These are phyloP conservation scores for Falco rusticolus DNA, from an alignment of 2,797 vertebrate genomes.

Conservation along the genomic window DNA sequence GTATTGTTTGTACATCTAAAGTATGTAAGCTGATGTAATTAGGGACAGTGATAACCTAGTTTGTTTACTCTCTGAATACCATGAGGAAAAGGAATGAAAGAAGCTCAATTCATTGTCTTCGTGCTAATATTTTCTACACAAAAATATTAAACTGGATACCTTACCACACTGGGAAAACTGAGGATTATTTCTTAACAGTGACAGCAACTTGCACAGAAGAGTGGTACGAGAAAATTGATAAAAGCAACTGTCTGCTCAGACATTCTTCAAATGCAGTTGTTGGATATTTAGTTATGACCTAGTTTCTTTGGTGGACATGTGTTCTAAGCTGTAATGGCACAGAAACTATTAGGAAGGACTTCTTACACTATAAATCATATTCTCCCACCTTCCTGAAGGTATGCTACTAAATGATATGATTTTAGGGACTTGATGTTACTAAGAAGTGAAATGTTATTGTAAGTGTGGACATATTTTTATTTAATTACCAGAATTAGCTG, in stretches of 20 bases:
- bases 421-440: neutral
- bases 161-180: neutral
- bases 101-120: neutral
- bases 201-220: neutral
- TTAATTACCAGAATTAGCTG: neutral
- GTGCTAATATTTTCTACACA: neutral
- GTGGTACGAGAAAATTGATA: neutral
- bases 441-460: neutral
- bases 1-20: neutral
- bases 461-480: neutral
- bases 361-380: neutral
- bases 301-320: neutral
- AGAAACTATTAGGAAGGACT: neutral
- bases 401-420: neutral
- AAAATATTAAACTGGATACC: neutral
- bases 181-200: neutral
- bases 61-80: neutral
- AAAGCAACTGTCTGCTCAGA: neutral
- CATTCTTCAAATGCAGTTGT: neutral
- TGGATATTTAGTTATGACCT: neutral
- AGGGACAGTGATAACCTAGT: neutral
- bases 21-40: neutral
- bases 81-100: neutral
- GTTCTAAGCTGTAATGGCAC: neutral
- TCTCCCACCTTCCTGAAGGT: neutral